Evolutionary conservation across 2,113 vertebrate genomes (phyloP).

Genomic region (Istiophorus platypterus): DNA sequence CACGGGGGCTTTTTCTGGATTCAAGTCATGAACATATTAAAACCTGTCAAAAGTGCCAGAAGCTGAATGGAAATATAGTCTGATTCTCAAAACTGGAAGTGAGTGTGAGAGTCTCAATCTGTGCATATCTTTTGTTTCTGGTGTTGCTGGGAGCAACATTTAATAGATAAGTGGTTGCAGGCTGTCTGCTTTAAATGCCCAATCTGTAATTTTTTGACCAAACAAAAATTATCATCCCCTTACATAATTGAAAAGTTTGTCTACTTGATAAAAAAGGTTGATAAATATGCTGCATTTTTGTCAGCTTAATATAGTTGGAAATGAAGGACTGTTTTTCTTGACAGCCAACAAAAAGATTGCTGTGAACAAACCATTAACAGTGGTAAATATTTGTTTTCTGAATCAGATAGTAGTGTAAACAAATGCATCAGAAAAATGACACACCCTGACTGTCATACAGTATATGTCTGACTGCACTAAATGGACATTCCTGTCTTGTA

Average conservation of each 20-base stretch:
- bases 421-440: background rate
- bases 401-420: background rate
- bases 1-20: slow-evolving; percentile 59
- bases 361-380: background rate
- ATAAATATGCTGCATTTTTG: background rate
- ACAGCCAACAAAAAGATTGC: background rate
- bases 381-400: background rate
- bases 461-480: background rate
- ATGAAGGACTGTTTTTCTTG: background rate
- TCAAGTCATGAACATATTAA: slow-evolving; percentile 62
- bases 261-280: background rate
- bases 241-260: background rate
- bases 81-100: slow-evolving; percentile 46
- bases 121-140: slow-evolving; percentile 38
- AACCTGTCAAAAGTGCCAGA: slow-evolving; percentile 72
- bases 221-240: background rate
- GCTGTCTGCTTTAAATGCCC: background rate
- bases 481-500: background rate
- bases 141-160: slow-evolving; percentile 26
- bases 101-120: slow-evolving; percentile 25
- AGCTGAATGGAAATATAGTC: slow-evolving; percentile 57
- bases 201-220: background rate
- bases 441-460: background rate
- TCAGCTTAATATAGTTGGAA: background rate
- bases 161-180: background rate